Conservation (phyloP, 2,888 invertebrate species). For the Axea sp. region DNA sequence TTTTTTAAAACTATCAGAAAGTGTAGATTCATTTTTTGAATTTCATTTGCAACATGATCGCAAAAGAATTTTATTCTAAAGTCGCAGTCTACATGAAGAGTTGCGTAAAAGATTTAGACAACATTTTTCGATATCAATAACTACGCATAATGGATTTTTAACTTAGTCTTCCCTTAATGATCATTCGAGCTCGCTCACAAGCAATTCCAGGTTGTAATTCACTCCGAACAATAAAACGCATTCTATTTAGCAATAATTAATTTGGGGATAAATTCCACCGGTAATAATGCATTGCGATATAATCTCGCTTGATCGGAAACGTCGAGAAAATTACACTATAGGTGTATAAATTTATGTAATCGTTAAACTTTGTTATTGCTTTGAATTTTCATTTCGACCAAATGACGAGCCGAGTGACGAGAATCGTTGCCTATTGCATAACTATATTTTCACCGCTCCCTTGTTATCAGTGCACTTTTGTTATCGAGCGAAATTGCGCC, state of each 20-base stretch:
- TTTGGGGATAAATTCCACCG: slow-evolving; percentile 40
- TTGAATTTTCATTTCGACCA: too few relatives aligned
- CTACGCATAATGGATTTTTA: too few relatives aligned
- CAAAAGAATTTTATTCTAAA: too few relatives aligned
- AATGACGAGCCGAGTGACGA: slow-evolving; percentile 7
- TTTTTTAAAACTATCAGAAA: too few relatives aligned
- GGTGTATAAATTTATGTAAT: slow-evolving; percentile 45
- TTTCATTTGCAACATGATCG: too few relatives aligned
- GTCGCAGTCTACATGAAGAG: too few relatives aligned
- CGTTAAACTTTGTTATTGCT: slow-evolving; percentile 32
- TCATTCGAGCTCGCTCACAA: slow-evolving; percentile 5
- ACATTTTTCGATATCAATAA: too few relatives aligned
- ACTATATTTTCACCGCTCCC: neutral
- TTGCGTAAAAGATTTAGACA: too few relatives aligned
- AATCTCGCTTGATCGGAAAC: slow-evolving; percentile 36
- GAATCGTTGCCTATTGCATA: neutral
- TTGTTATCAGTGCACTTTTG: slow-evolving; percentile 17
- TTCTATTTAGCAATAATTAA: slow-evolving; percentile 38
- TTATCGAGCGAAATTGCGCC: slow-evolving; percentile 12
- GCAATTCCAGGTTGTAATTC: slow-evolving; percentile 9
- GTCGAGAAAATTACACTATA: slow-evolving; percentile 31
- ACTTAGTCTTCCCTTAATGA: too few relatives aligned
- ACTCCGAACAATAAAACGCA: slow-evolving; percentile 22
- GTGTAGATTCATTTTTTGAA: too few relatives aligned
- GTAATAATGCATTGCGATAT: slow-evolving; percentile 23